A percentile compares a stretch with the other conserved stretches of the same genome.
These are phyloP conservation scores for Chaenocephalus aceratus DNA, from an alignment of 2,113 vertebrate species.

Conservation along the genomic window DNA sequence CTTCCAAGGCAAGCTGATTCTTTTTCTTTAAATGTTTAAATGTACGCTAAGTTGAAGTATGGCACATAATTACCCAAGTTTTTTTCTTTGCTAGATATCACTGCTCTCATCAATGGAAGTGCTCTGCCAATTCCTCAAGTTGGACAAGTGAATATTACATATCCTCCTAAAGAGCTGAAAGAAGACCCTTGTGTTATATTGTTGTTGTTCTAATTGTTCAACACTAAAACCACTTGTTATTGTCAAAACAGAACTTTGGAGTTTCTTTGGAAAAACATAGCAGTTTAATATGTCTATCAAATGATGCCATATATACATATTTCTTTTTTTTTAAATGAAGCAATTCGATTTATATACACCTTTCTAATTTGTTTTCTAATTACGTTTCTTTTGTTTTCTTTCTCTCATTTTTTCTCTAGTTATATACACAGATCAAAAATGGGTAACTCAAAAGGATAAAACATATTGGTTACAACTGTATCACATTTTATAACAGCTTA, in stretches of 20 bases:
- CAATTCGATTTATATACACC: background rate
- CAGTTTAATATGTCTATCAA: no score
- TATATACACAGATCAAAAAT: no score
- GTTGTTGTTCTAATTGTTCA: background rate
- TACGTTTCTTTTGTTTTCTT: background rate
- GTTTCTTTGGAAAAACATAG: no score
- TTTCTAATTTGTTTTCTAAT: background rate
- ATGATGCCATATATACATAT: no score
- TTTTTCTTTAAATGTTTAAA: background rate
- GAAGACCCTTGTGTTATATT: slow-evolving; percentile 17
- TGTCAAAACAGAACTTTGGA: background rate
- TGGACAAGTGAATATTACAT: background rate
- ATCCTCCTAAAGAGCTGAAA: background rate
- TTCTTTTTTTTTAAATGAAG: background rate
- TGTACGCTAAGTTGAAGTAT: background rate
- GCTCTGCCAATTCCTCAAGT: slow-evolving; percentile 43
- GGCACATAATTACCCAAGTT: background rate
- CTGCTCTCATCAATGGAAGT: slow-evolving; percentile 35
- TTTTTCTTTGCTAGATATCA: slow-evolving; percentile 43
- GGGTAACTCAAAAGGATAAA: background rate
- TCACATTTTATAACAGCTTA: background rate
- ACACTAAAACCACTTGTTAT: background rate
- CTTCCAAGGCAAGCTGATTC: slow-evolving; percentile 82
- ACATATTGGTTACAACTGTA: background rate
- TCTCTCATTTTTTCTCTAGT: no score